These are phyloP conservation scores for Tokudaia tokunoshimensis DNA, from an alignment of 2,797 vertebrate genomes.

Conservation along the genomic window DNA sequence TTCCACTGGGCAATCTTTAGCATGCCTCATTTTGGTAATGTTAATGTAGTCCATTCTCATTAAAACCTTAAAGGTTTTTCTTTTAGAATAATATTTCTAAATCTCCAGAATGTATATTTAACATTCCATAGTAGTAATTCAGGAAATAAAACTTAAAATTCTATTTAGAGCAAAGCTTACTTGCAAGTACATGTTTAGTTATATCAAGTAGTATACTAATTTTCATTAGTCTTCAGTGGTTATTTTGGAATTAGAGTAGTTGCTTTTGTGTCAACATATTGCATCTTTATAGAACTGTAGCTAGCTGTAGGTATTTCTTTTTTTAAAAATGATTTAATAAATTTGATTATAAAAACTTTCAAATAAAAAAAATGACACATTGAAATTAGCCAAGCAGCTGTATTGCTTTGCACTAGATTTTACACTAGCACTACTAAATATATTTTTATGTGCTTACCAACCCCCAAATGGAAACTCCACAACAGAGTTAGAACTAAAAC, in stretches of 20 bases:
- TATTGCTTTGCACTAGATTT: neutral
- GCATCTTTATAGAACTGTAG: neutral
- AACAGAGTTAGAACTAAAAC: neutral
- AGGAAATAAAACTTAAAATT: slow-evolving; percentile 40
- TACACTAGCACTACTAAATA: neutral
- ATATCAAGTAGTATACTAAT: neutral
- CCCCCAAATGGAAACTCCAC: neutral
- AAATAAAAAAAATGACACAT: neutral
- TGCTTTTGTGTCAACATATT: slow-evolving; percentile 16
- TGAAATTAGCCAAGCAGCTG: neutral
- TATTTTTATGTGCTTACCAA: neutral
- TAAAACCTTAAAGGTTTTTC: neutral
- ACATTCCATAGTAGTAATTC: slow-evolving; percentile 20
- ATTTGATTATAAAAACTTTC: neutral
- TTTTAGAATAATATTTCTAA: slow-evolving; percentile 49
- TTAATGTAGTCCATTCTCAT: slow-evolving; percentile 30
- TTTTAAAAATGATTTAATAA: neutral
- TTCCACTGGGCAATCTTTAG: neutral
- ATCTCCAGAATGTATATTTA: slow-evolving; percentile 15
- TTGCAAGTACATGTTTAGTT: slow-evolving; percentile 49
- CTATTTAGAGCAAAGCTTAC: slow-evolving; percentile 11
- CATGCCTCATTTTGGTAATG: neutral
- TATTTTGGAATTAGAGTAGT: slow-evolving; percentile 60
- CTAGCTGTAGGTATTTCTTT: slow-evolving; percentile 36
- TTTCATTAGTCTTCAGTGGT: slow-evolving; percentile 56